Evolutionary conservation across 1,140 invertebrate species (phyloP), one percentile per base, ranked within the genome.

Genomic region (Ooceraea biroi): DNA sequence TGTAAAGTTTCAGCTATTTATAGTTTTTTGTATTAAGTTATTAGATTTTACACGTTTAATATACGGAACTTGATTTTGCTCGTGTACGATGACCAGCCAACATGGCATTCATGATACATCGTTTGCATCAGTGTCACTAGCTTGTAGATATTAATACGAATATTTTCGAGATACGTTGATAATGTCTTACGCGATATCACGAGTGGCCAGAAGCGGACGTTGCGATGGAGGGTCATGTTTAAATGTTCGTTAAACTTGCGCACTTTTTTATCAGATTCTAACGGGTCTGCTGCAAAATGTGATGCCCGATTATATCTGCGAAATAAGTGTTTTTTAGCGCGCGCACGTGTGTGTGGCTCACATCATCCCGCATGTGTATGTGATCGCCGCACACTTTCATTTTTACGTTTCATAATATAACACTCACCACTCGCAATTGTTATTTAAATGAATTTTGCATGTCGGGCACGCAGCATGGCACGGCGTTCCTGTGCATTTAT

Each of bases 401-500:
- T 85, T 71, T 77, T 76, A 76, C 68, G 48, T 63, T 63, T 72
- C 44, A 41, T 77, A 44, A 87, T 87, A 85, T 50, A 36, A 11
- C 17, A 19, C 36, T 61, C 7, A 27, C 25, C 27, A 11, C 60
- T 60, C 17, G 57, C 65, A 65, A 74, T 87, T 74, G 52, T 74
- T 84, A 88, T 88, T 88, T 82, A 74, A 88, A 87, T 87, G 69
- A 87, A 88, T 88, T 85, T 88, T 44, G 50, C 69, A 82, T 82
- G 44, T 66, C 55, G 17, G 57, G 36, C 85, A 87, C 82, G 73
- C 60, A 63, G 55, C 55, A 11, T 50, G 19, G 22, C 60, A 52
- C 11, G 55, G 12, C 72, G 44, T 44, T 84, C 55, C 11, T 60
- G 27, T 66, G 82, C 80, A 88, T 87, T 80, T 80, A 88, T 88